Percentiles rank a stretch among this genome's conserved stretches.
phyloP scores from a whole-genome alignment of 1,140 invertebrate species.

The Drosophila willistoni region DNA sequence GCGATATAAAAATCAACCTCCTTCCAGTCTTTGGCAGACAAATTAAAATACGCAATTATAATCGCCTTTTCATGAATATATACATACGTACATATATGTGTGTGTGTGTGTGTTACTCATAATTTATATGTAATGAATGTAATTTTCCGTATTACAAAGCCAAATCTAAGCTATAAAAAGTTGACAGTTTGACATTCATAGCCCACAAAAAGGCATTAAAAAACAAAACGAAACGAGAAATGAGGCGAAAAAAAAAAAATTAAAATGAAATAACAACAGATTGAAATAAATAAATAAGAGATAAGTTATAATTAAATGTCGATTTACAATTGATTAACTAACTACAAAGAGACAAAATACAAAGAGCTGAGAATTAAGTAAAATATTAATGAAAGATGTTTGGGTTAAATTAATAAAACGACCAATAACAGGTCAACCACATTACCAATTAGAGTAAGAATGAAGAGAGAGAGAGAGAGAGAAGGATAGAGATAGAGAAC shows the following conservation, averaged over 20 bases:
- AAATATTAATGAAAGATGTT: slow-evolving; percentile 12
- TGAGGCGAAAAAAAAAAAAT: background rate
- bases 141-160: slow-evolving; percentile 18
- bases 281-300: slow-evolving; percentile 60
- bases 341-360: slow-evolving; percentile 19
- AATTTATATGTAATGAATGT: slow-evolving; percentile 13
- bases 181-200: slow-evolving; percentile 28
- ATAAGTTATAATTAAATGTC: slow-evolving; percentile 76
- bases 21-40: background rate
- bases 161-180: slow-evolving; percentile 27
- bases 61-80: background rate
- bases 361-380: slow-evolving; percentile 30
- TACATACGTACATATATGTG: slow-evolving; percentile 3
- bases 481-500: background rate
- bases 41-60: slow-evolving; percentile 18
- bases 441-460: background rate
- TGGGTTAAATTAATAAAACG: background rate
- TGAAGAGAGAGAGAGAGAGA: too few relatives aligned
- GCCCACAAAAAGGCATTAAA: slow-evolving; percentile 19
- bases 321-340: slow-evolving; percentile 65
- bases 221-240: slow-evolving; percentile 11
- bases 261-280: background rate
- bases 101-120: background rate
- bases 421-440: slow-evolving; percentile 6
- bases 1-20: background rate